phyloP scores from a whole-genome alignment of 2,797 vertebrate species.

The Dromococcyx pavoninus region DNA sequence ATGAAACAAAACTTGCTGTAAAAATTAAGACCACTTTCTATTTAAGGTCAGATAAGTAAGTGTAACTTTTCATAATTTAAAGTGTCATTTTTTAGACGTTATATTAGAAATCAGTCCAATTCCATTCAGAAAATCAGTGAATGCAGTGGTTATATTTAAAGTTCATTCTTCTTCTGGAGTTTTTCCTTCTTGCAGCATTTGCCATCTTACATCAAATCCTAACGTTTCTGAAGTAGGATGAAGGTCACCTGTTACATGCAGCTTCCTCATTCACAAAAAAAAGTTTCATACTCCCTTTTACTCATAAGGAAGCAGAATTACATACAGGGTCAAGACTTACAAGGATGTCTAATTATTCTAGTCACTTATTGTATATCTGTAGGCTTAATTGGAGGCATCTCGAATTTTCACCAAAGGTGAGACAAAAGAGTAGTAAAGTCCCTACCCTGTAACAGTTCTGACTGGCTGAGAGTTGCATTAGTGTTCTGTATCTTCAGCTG shows the following conservation, averaged over 20 bases:
- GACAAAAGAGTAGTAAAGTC: not conserved
- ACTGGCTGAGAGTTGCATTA: not conserved
- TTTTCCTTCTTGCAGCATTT: not conserved
- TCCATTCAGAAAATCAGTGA: not conserved
- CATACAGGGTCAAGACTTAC: not conserved
- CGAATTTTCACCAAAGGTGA: not conserved
- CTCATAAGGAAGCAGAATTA: not conserved
- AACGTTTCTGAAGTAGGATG: not conserved
- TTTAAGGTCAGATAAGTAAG: not conserved
- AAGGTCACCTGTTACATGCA: not conserved
- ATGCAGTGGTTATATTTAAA: not conserved
- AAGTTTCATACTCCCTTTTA: not conserved
- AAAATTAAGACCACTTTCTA: not conserved
- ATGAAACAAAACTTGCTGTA: not conserved
- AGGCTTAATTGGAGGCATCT: not conserved
- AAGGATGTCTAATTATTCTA: not conserved
- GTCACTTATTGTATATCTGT: not conserved
- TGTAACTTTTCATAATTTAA: not conserved
- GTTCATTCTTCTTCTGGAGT: not conserved
- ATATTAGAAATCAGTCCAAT: not conserved
- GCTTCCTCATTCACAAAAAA: not conserved
- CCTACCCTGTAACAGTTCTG: not conserved
- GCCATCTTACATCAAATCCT: not conserved
- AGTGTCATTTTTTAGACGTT: not conserved
- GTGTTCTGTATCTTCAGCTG: not conserved